phyloP scores from a whole-genome alignment of 1,140 invertebrate species.

The Venustaconcha ellipsiformis region DNA sequence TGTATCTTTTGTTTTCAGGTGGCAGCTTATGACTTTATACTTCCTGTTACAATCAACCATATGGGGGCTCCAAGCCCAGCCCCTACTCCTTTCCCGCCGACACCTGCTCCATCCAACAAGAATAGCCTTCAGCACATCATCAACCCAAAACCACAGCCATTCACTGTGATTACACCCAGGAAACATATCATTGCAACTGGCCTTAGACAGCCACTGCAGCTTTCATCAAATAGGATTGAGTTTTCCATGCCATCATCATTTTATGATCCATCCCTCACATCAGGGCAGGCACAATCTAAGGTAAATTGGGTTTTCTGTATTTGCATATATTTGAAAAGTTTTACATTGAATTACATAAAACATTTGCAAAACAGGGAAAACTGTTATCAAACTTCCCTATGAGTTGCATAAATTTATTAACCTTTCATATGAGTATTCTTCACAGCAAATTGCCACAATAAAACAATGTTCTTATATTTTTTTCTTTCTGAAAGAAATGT shows the following conservation, averaged over 20 bases:
- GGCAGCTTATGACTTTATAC: conserved; percentile 68
- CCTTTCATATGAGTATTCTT: too few relatives aligned
- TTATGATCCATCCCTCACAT: conserved; percentile 37
- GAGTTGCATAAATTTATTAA: too few relatives aligned
- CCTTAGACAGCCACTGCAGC: conserved; percentile 58
- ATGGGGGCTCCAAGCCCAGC: conserved; percentile 55
- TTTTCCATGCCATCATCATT: conserved; percentile 55
- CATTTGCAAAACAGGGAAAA: too few relatives aligned
- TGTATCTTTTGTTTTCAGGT: conserved; percentile 48
- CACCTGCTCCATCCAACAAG: conserved; percentile 57
- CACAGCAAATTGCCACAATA: too few relatives aligned
- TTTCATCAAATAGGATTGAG: conserved; percentile 57
- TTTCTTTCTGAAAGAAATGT: too few relatives aligned
- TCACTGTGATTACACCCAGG: conserved; percentile 55
- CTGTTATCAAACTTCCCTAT: too few relatives aligned
- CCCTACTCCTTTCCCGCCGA: conserved; percentile 58
- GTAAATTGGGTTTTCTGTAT: background rate
- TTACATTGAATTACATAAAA: too few relatives aligned
- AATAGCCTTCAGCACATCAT: conserved; percentile 65
- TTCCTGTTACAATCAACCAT: conserved; percentile 64
- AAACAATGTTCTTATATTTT: too few relatives aligned
- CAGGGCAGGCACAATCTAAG: conserved; percentile 34
- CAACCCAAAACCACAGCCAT: conserved; percentile 59
- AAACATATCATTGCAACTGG: conserved; percentile 66
- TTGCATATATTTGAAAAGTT: too few relatives aligned